Evolutionary conservation across 2,888 invertebrate species (phyloP).

Genomic region (Synanthedon myopaeformis): DNA sequence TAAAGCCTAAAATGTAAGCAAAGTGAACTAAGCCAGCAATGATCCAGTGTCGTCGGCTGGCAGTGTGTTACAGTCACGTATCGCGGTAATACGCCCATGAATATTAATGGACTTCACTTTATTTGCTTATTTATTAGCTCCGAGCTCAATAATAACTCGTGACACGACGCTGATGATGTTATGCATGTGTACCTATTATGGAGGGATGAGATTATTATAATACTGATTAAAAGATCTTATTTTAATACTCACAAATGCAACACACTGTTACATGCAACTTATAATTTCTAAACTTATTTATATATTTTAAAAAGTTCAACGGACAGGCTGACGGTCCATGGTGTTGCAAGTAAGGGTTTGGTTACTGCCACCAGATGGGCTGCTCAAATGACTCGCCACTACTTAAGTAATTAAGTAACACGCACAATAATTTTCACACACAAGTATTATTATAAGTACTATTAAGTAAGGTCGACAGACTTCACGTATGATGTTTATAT

Average conservation of each 20-base stretch:
- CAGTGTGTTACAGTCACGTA: conserved; percentile 25
- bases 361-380: no score
- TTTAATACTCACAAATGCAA: background rate
- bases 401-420: no score
- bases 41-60: conserved; percentile 6
- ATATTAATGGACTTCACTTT: conserved; percentile 56
- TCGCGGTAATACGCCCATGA: conserved; percentile 46
- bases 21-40: background rate
- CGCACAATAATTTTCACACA: no score
- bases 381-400: no score
- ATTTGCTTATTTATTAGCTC: conserved; percentile 55
- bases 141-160: conserved; percentile 31
- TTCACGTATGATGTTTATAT: no score
- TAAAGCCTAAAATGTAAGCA: background rate
- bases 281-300: no score
- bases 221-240: background rate
- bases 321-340: no score
- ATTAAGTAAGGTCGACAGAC: no score
- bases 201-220: background rate
- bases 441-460: no score
- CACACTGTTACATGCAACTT: no score
- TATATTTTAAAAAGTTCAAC: no score
- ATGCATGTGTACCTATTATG: background rate
- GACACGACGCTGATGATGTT: background rate
- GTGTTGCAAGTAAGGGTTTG: no score